Percentiles rank a stretch among this genome's conserved stretches.
phyloP scores from a whole-genome alignment of 2,113 vertebrate genomes.

The Xenus cinereus region DNA sequence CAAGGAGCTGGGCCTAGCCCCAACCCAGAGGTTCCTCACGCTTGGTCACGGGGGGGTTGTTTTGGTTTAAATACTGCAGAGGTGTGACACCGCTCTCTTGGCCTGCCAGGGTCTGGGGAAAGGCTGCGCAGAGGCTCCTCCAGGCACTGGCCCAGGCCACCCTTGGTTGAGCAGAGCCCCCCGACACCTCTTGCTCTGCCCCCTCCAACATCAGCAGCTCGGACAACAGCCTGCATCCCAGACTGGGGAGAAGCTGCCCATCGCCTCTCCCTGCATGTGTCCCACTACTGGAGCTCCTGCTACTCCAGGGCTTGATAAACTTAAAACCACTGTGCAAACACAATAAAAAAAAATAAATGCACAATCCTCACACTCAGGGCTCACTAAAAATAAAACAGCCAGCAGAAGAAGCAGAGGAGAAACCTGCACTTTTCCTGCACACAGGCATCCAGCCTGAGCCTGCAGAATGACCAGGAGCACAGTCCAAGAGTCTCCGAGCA shows the following conservation, averaged over 20 bases:
- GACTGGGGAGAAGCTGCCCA: neutral
- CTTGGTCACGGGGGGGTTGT: neutral
- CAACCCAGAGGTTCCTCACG: accelerated
- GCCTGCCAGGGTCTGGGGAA: neutral
- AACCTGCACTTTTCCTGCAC: neutral
- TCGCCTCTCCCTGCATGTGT: neutral
- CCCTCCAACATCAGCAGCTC: neutral
- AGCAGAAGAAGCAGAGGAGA: neutral
- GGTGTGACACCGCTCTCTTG: neutral
- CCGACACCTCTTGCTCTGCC: accelerated
- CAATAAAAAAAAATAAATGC: neutral
- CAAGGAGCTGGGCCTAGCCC: neutral
- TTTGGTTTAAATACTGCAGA: neutral
- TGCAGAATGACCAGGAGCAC: neutral
- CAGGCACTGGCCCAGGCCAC: neutral
- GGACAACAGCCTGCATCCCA: neutral
- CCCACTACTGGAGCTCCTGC: neutral
- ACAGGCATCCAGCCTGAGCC: accelerated
- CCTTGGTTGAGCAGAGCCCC: accelerated
- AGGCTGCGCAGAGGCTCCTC: neutral
- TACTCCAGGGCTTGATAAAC: neutral
- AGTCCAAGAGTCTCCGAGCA: accelerated
- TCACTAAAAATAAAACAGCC: neutral
- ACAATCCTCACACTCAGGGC: accelerated
- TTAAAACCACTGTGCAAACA: neutral